Base-by-base conservation (phyloP, 2,113 vertebrate species). In the Trematomus loennbergii region DNA sequence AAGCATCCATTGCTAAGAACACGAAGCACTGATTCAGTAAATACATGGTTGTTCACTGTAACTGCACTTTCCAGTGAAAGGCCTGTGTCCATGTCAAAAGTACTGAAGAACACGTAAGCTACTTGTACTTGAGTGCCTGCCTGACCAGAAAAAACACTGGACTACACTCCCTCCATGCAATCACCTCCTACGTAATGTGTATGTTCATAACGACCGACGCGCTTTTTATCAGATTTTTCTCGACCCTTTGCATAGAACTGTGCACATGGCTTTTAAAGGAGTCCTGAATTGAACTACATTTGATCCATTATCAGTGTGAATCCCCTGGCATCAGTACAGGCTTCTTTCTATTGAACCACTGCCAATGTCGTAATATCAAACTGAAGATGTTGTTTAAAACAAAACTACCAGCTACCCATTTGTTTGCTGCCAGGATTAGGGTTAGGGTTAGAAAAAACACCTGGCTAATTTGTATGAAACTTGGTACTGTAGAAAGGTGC, bases 21-120 rank as follows among this genome's bases (percentile, higher is more conserved):
- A 29, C 3, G 0, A 73, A 70, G 1, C 16, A 3, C 25, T 22
- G 50, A 71, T 67, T 33, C 36, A 40, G 36, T 40, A 8, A 40
- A 40, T 40, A 1, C 10, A 43, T 61, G 25, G 40, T 62, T 16
- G 55, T 46, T 65, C 3, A 29, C 18, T 48, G 5, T 29, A 16
- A 6, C 45, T 22, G 36, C 20, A 53, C 10, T 65, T 82, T 72
- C 10, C 25, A 66, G 75, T 13, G 29, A n/a, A 16, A 65, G 25
- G n/a, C 45, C 40, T 13, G 12, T 70, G 46, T 10, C 79, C 2
- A 7, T n/a, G 54, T 82, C 33, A 0, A 20, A 75, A 18, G n/a
- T 73, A 45, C n/a, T 9, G 5, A 36, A 40, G 22, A 54, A 11
- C 55, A 16, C 66, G 73, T 20, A 15, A 55, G 55, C 18, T 72